Evolutionary conservation across 2,113 vertebrate genomes (phyloP).

Genomic region (Triplophysa rosa): DNA sequence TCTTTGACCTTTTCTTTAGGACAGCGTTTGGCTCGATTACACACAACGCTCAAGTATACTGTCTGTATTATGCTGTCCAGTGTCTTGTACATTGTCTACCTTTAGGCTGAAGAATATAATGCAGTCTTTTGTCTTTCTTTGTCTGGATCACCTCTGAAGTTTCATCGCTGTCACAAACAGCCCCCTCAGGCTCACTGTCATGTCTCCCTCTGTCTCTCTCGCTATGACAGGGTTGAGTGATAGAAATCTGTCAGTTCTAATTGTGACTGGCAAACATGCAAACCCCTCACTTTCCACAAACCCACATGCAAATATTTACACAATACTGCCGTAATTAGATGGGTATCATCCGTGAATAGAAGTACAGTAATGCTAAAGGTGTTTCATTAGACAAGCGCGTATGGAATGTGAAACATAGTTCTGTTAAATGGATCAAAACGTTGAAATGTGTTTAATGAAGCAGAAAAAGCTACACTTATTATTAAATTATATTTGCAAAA

Average conservation of each 20-base stretch:
- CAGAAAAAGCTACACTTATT: too few relatives aligned
- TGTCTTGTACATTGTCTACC: too few relatives aligned
- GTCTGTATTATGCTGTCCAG: too few relatives aligned
- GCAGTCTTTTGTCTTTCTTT: background rate
- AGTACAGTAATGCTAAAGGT: background rate
- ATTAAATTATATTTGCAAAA: too few relatives aligned
- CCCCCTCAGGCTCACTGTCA: background rate
- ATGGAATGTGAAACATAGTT: too few relatives aligned
- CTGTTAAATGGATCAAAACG: too few relatives aligned
- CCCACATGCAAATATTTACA: background rate
- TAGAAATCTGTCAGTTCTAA: conserved; percentile 62
- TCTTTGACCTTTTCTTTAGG: background rate
- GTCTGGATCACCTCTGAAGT: background rate
- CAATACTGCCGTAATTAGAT: background rate
- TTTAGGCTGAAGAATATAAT: background rate
- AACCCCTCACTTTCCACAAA: conserved; percentile 26
- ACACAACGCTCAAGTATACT: too few relatives aligned
- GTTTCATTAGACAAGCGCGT: too few relatives aligned
- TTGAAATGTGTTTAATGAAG: too few relatives aligned
- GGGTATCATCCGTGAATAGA: background rate
- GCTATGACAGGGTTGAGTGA: conserved; percentile 52
- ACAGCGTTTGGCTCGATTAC: too few relatives aligned
- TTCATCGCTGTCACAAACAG: background rate
- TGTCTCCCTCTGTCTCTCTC: background rate
- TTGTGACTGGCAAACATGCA: conserved; percentile 49